Base-by-base conservation (phyloP, 2,888 invertebrate genomes). In the Gymnoscelis rufifasciata region DNA sequence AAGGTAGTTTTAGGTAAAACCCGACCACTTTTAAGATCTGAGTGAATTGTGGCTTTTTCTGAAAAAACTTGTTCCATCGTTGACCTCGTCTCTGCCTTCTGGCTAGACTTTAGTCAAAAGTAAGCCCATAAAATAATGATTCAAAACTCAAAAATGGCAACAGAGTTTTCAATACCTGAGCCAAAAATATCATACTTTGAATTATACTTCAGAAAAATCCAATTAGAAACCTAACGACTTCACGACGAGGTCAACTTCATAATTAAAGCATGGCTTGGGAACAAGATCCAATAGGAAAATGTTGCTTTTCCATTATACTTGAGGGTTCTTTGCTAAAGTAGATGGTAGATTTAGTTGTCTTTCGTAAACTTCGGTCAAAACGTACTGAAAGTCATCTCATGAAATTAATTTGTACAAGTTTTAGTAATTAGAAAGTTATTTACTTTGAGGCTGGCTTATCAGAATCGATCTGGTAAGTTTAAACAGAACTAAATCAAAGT, bases 251-350 rank as follows among this genome's bases (percentile, higher is more conserved):
- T 33, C 31, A 15, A 71, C 62, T 68, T 73, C 62, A 72, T 76
- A 77, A 83, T 83, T 79, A 76, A 80, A 77, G 78, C 71, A 77
- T 72, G 72, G 74, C 69, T 80, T 75, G 57, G 56, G 62, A 71
- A 68, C 68, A 68, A 71, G 62, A 63, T 67, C 68, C 70, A 68
- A 68, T 67, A 64, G 63, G 67, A 70, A 72, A 76, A 71, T 82
- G 78, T 83, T 83, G 75, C 67, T 71, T 73, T 83, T 83, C 71
- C 74, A 82, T 83, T 79, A 75, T 66, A 69, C 66, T 78, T 61
- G 57, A 75, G 68, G 58, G 60, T 63, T 64, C 71, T 74, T 66
- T 52, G 58, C 49, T 51, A 54, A 62, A 68, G 61, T 61, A 58
- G 52, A 52, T 54, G 54, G 48, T 54, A 45, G 60, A 64, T 60